Conservation (phyloP, 2,113 vertebrate species). For the Amphiprion percula region DNA sequence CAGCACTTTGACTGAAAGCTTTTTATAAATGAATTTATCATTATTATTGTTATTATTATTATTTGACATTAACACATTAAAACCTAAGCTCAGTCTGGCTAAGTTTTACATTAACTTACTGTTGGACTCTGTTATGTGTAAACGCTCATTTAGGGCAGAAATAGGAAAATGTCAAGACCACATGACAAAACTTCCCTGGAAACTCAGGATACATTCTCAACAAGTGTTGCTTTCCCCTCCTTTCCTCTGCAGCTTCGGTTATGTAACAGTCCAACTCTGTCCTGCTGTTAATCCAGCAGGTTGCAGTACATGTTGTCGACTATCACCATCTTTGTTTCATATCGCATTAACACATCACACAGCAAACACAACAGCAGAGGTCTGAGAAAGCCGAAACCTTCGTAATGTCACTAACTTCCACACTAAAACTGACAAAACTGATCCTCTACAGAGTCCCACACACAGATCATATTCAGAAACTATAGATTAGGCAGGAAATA, state of each 20-base stretch:
- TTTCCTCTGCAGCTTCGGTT: constrained; percentile 20
- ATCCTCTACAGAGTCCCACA: not conserved
- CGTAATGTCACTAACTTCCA: not conserved
- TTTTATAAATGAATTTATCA: too few species aligned
- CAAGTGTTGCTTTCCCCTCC: constrained; percentile 1
- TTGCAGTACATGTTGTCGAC: constrained; percentile 25
- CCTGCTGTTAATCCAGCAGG: constrained; percentile 49
- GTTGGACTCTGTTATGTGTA: not conserved
- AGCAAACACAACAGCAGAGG: not conserved
- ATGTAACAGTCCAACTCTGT: constrained; percentile 35
- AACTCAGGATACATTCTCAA: not conserved
- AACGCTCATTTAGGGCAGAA: not conserved
- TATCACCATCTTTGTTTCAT: constrained; percentile 32
- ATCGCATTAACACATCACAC: constrained; percentile 19
- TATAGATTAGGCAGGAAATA: constrained; percentile 31
- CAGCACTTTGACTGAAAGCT: too few species aligned
- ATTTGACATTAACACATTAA: not conserved
- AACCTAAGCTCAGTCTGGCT: not conserved
- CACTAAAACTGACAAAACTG: too few species aligned
- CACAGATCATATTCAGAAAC: not conserved
- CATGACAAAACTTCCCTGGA: not conserved
- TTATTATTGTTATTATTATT: too few species aligned
- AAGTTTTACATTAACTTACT: not conserved
- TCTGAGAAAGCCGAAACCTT: too few species aligned
- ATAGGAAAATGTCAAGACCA: too few species aligned